Conservation (phyloP, 2,797 vertebrate genomes). For the Notoglanidium macrostoma region DNA sequence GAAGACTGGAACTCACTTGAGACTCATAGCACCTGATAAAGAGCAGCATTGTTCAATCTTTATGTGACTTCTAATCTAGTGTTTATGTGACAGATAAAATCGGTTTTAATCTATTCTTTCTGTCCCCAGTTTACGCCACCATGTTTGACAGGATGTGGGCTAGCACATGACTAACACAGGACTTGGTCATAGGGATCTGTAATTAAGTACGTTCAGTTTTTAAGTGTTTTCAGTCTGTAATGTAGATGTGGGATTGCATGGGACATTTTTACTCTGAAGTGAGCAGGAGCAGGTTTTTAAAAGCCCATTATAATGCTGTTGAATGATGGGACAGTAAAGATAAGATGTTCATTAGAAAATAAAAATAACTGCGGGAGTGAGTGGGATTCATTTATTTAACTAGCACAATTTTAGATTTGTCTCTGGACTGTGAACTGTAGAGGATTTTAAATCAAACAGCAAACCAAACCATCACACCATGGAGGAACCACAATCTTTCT, state of each 20-base stretch:
- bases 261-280: not conserved
- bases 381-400: not conserved
- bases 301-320: not conserved
- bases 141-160: not conserved
- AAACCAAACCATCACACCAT: not conserved
- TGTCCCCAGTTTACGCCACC: not conserved
- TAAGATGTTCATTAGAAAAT: not conserved
- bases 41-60: not conserved
- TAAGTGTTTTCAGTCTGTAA: not conserved
- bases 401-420: not conserved
- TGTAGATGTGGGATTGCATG: not conserved
- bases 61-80: not conserved
- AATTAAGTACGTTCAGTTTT: not conserved
- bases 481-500: not conserved
- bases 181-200: not conserved
- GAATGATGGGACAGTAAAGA: not conserved
- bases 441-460: not conserved
- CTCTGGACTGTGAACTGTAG: not conserved
- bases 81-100: not conserved
- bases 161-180: not conserved
- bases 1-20: not conserved
- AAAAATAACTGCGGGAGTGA: not conserved
- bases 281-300: not conserved
- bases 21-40: not conserved
- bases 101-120: no score